Evolutionary conservation across 2,888 invertebrate species (phyloP).

Genomic region (Xestia rhomboidea): DNA sequence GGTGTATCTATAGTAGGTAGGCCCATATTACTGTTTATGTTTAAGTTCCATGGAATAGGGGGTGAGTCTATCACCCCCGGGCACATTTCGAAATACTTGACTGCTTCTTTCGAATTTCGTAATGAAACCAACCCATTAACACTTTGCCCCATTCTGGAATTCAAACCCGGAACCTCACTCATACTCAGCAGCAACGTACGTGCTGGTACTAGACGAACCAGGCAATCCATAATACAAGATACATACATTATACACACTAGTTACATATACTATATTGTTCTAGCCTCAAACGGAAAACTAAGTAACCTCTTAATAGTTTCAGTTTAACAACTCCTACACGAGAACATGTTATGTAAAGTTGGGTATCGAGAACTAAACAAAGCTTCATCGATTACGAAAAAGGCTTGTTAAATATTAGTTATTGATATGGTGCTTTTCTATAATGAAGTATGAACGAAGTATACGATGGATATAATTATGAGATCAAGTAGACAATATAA

Average conservation of each 20-base stretch:
- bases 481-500: neutral
- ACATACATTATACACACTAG: neutral
- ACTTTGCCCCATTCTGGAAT: neutral
- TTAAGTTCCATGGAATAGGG: neutral
- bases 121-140: neutral
- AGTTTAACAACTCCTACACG: conserved; percentile 29
- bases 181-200: neutral
- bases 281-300: conserved; percentile 18
- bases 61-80: neutral
- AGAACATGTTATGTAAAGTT: conserved; percentile 32
- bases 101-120: neutral
- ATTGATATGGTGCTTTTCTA: neutral
- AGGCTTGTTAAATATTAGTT: neutral
- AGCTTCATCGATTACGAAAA: conserved; percentile 8
- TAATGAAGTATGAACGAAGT: neutral
- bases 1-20: neutral
- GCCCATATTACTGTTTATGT: neutral
- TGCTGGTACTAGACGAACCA: neutral
- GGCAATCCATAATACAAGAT: no score
- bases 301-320: conserved; percentile 22
- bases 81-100: neutral
- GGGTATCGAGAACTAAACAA: conserved; percentile 18
- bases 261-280: conserved; percentile 9
- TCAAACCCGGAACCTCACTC: neutral
- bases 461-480: neutral